A percentile compares a stretch with the other conserved stretches of the same genome.
These are phyloP conservation scores for Gandaritis pyraliata DNA, from an alignment of 2,888 invertebrate species.

Conservation along the genomic window DNA sequence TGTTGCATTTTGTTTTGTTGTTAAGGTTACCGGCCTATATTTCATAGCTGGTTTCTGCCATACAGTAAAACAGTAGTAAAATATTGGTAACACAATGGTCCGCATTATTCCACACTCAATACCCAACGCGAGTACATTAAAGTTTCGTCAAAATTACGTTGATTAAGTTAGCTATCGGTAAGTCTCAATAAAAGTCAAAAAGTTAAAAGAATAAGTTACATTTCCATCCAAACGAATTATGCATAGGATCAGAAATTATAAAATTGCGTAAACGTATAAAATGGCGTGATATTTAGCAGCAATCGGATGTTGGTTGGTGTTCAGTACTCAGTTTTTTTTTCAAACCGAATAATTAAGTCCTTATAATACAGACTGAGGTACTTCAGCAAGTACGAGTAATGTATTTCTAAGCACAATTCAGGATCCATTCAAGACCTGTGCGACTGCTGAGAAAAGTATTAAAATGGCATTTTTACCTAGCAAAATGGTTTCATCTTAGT, in stretches of 20 bases:
- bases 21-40: too few relatives aligned
- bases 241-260: too few relatives aligned
- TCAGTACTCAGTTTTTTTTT: slow-evolving; percentile 35
- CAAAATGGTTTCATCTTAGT: neutral
- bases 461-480: neutral
- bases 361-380: slow-evolving; percentile 47
- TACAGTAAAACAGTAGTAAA: slow-evolving; percentile 1
- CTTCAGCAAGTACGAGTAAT: too few relatives aligned
- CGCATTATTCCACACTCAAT: slow-evolving; percentile 10
- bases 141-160: slow-evolving; percentile 5
- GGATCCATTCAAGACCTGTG: too few relatives aligned
- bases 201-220: too few relatives aligned
- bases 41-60: slow-evolving; percentile 39
- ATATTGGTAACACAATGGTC: slow-evolving; percentile 14
- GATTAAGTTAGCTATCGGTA: neutral
- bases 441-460: too few relatives aligned
- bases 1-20: too few relatives aligned
- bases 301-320: slow-evolving; percentile 23
- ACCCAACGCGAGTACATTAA: slow-evolving; percentile 6
- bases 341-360: slow-evolving; percentile 53
- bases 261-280: neutral
- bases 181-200: too few relatives aligned
- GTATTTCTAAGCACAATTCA: too few relatives aligned
- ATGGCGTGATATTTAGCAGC: slow-evolving; percentile 9
- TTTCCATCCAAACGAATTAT: too few relatives aligned